Percentiles rank a stretch among this genome's conserved stretches.
Evolutionary conservation across 2,888 invertebrate species (phyloP).

Genomic region (Zygaena filipendulae): DNA sequence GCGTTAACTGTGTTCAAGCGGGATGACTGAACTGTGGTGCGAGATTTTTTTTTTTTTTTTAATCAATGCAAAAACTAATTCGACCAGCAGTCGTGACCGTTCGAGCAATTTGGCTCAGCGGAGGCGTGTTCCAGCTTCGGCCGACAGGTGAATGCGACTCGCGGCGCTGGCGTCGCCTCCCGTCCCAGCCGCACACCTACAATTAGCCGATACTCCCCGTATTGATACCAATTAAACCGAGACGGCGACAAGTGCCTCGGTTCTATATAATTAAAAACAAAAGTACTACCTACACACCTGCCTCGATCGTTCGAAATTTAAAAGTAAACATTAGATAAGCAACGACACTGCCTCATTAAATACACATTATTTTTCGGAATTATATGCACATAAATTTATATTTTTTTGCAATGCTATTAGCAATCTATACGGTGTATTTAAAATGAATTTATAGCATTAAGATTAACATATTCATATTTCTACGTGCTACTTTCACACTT

Average conservation of each 20-base stretch:
- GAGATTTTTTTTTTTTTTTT: too few relatives aligned
- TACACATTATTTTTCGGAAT: too few relatives aligned
- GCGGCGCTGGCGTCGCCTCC: slow-evolving; percentile 27
- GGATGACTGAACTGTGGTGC: too few relatives aligned
- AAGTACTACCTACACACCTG: slow-evolving; percentile 10
- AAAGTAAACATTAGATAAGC: too few relatives aligned
- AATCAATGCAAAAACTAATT: slow-evolving; percentile 8
- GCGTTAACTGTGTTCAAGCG: too few relatives aligned
- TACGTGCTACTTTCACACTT: too few relatives aligned
- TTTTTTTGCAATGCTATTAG: too few relatives aligned
- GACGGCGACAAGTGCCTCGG: slow-evolving; percentile 5
- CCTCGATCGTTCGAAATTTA: slow-evolving; percentile 1
- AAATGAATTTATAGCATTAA: too few relatives aligned
- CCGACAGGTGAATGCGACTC: slow-evolving; percentile 41
- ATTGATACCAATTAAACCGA: slow-evolving; percentile 41
- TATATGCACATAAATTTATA: too few relatives aligned
- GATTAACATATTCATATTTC: too few relatives aligned
- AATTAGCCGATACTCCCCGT: slow-evolving; percentile 38
- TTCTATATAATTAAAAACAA: slow-evolving; percentile 5
- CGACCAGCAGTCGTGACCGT: slow-evolving; percentile 8
- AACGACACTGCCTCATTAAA: too few relatives aligned
- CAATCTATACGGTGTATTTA: too few relatives aligned
- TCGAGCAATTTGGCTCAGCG: slow-evolving; percentile 32
- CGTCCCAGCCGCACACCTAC: slow-evolving; percentile 24
- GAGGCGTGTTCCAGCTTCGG: slow-evolving; percentile 17